Evolutionary conservation across 2,888 invertebrate genomes (phyloP).

Genomic region (Onchidella celtica): DNA sequence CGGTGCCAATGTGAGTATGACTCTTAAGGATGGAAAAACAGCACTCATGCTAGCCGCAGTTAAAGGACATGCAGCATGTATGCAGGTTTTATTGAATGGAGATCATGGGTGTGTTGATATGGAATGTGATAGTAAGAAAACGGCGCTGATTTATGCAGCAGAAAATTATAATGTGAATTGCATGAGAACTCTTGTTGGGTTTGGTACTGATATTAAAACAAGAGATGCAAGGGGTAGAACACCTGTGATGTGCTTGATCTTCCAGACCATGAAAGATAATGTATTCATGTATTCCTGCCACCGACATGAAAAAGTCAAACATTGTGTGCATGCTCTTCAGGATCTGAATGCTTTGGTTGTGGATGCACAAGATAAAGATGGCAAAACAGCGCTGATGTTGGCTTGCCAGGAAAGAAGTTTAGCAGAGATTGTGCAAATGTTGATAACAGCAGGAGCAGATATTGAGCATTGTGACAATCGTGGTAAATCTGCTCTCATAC

Average conservation of each 20-base stretch:
- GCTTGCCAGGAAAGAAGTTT: not conserved
- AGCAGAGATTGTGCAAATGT: not conserved
- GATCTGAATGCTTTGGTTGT: not conserved
- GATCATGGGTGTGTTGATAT: not conserved
- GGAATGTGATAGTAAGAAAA: not conserved
- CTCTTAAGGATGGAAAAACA: not conserved
- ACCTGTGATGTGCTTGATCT: conserved; percentile 12
- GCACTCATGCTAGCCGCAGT: conserved; percentile 20
- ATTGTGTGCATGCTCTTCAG: conserved; percentile 6
- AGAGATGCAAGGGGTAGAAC: not conserved
- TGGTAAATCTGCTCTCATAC: not conserved
- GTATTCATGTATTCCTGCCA: too few relatives aligned
- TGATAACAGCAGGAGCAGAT: conserved; percentile 22
- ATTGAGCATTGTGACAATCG: not conserved
- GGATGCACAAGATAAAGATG: not conserved
- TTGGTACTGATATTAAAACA: not conserved
- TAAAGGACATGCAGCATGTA: not conserved
- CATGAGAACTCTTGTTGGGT: not conserved
- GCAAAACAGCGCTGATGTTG: conserved; percentile 10
- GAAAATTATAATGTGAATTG: not conserved
- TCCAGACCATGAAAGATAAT: not conserved
- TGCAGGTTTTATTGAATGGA: not conserved
- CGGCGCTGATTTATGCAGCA: conserved; percentile 25
- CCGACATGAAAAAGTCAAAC: not conserved
- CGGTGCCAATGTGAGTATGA: conserved; percentile 4